phyloP scores from a whole-genome alignment of 1,140 invertebrate species.

The Drosophila bipectinata region DNA sequence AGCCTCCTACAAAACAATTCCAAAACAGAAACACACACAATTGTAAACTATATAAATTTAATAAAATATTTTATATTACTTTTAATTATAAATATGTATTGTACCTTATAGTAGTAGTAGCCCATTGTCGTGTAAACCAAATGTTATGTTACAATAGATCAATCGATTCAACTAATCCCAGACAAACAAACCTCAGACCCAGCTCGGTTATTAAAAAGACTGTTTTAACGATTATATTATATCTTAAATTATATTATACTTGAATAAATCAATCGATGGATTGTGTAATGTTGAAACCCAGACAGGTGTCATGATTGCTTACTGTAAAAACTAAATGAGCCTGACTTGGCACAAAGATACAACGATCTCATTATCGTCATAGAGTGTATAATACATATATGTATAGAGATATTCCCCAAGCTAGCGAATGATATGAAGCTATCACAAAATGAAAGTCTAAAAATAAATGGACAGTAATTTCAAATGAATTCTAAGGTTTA shows the following conservation, averaged over 20 bases:
- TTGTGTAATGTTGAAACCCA: slow-evolving; percentile 47
- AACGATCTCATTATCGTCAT: slow-evolving; percentile 67
- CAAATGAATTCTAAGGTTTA: slow-evolving; percentile 22
- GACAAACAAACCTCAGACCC: slow-evolving; percentile 59
- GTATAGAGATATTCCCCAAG: slow-evolving; percentile 9
- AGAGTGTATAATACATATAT: slow-evolving; percentile 24
- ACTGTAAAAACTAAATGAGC: slow-evolving; percentile 2
- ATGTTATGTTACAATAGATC: slow-evolving; percentile 51
- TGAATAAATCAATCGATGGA: slow-evolving; percentile 50
- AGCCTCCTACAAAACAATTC: slow-evolving; percentile 46
- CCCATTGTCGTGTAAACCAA: slow-evolving; percentile 29
- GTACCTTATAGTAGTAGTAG: slow-evolving; percentile 47
- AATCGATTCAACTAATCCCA: slow-evolving; percentile 47
- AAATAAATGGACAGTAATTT: slow-evolving; percentile 28
- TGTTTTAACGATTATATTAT: slow-evolving; percentile 50
- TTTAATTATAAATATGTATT: slow-evolving; percentile 28
- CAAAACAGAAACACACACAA: slow-evolving; percentile 29
- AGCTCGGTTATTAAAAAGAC: slow-evolving; percentile 69
- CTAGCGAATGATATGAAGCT: slow-evolving; percentile 40
- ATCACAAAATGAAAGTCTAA: slow-evolving; percentile 37
- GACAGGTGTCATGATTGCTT: slow-evolving; percentile 52
- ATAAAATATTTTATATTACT: slow-evolving; percentile 17
- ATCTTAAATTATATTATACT: slow-evolving; percentile 23
- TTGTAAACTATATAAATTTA: slow-evolving; percentile 30
- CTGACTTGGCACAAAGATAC: slow-evolving; percentile 61